Base-by-base conservation (phyloP, 1,140 invertebrate species). In the Antheraea mylitta region DNA sequence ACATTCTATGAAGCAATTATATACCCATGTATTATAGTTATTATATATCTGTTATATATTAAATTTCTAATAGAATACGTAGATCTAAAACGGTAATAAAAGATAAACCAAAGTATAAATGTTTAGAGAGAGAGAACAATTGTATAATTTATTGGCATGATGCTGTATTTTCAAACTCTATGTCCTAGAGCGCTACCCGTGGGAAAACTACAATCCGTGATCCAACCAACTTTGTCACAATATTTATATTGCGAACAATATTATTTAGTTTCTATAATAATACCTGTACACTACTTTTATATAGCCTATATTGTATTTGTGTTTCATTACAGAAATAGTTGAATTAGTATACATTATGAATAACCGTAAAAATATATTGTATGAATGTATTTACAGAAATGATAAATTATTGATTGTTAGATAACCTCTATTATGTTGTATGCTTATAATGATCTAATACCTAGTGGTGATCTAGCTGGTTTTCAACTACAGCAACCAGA, bases 141-240 rank as follows among this genome's bases (percentile, higher is more conserved):
- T 45, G 58, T 63, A 63, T 68, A 63, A 58, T 53, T 30, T 63
- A 13, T 58, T 68, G 42, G 67, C 60, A 58, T 66, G 1, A 48
- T 45, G 45, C 18, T 66, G 13, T 58, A 59, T 63, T 42, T 65
- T 65, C 69, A 70, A 70, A 70, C 62, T 66, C 58, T 63, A 38
- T 53, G 64, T 65, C 45, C 58, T 36, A 42, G 61, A 68, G 42
- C 65, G 18, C 30, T 13, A 63, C 61, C 37, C 61, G 3, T n/a
- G 61, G 61, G 61, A 63, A 37, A 63, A 63, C 61, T 63, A 37
- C 36, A n/a, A 63, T 63, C 30, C 61, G n/a, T 63, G 11, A 63
- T 63, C 30, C 61, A 18, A 63, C 22, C 18, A 63, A 63, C 61
- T 63, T 22, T 3, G 13, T 63, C 61, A 63, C 61, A 63, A 63